Conservation (phyloP, 2,888 invertebrate species). For the Polyommatus icarus region DNA sequence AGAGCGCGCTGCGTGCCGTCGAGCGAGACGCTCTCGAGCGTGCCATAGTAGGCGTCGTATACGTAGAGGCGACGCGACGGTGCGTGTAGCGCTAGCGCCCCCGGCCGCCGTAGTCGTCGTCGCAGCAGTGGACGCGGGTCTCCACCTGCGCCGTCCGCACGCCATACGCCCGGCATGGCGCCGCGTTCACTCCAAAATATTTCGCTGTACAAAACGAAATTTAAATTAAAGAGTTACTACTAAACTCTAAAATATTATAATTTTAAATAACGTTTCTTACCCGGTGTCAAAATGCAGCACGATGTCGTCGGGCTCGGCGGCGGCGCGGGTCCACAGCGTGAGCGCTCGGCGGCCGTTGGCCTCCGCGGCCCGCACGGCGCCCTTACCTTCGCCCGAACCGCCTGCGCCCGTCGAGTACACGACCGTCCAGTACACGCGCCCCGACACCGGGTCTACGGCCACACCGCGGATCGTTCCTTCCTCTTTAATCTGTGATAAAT, state of each 20-base stretch:
- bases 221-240: background rate
- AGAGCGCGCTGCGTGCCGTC: constrained; percentile 83
- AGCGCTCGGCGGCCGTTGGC: constrained; percentile 79
- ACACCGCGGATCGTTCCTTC: constrained; percentile 86
- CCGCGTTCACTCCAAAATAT: constrained; percentile 89
- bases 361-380: constrained; percentile 59
- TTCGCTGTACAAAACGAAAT: constrained; percentile 58
- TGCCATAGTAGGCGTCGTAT: constrained; percentile 89
- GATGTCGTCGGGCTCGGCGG: constrained; percentile 86
- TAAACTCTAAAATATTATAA: background rate
- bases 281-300: constrained; percentile 84
- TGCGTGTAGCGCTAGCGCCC: constrained; percentile 87
- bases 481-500: constrained; percentile 52
- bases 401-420: constrained; percentile 44
- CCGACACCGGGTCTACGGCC: constrained; percentile 85
- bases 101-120: constrained; percentile 85
- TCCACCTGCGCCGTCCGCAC: constrained; percentile 82
- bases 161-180: constrained; percentile 81
- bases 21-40: constrained; percentile 84
- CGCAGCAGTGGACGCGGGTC: constrained; percentile 76
- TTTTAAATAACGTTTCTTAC: constrained; percentile 47
- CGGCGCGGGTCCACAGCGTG: constrained; percentile 71
- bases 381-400: constrained; percentile 44
- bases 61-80: constrained; percentile 89
- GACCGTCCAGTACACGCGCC: constrained; percentile 86